These are phyloP conservation scores for Bungarus multicinctus DNA, from an alignment of 2,113 vertebrate genomes.

Conservation along the genomic window DNA sequence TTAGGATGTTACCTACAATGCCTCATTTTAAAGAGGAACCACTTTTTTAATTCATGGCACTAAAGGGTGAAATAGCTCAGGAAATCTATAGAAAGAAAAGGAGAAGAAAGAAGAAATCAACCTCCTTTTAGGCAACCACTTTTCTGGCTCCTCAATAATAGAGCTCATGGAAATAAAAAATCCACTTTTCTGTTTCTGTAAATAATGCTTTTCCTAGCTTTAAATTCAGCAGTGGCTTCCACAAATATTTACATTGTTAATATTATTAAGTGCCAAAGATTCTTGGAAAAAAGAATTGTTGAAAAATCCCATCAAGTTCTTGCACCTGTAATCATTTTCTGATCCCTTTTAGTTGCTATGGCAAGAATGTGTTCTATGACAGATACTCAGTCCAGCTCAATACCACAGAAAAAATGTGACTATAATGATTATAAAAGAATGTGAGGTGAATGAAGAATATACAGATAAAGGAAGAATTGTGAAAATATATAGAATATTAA, in stretches of 20 bases:
- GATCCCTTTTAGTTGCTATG: slow-evolving; percentile 30
- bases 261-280: slow-evolving; percentile 50
- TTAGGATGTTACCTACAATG: neutral
- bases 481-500: too few species aligned
- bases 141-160: neutral
- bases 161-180: neutral
- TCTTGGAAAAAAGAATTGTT: slow-evolving; percentile 30
- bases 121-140: neutral
- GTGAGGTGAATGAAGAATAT: too few species aligned
- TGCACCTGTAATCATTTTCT: slow-evolving; percentile 23
- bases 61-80: neutral
- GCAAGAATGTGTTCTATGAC: slow-evolving; percentile 21
- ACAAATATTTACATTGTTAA: slow-evolving; percentile 39
- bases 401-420: too few species aligned
- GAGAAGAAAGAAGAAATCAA: neutral
- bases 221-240: slow-evolving; percentile 20
- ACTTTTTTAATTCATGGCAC: neutral
- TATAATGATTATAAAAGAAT: too few species aligned
- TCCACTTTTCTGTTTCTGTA: neutral
- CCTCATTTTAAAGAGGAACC: neutral
- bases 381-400: slow-evolving; percentile 13
- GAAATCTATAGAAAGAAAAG: neutral
- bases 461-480: too few species aligned
- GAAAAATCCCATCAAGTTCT: slow-evolving; percentile 37
- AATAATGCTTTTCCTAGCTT: neutral